These are phyloP conservation scores for Pyrochroa serraticornis DNA, from an alignment of 2,888 invertebrate species.

Conservation along the genomic window DNA sequence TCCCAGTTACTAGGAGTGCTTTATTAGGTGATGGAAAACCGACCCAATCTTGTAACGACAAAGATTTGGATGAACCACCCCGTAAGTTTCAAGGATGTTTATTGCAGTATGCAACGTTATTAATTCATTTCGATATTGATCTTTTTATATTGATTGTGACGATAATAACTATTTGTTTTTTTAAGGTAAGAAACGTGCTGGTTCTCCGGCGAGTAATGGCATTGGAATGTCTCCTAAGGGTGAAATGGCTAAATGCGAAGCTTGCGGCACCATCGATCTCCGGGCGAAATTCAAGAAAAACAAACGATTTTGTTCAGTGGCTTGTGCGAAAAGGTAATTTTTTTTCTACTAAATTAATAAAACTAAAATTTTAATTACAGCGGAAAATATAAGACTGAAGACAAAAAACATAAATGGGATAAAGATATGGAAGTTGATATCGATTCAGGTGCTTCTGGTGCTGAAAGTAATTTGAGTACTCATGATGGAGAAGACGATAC, in stretches of 20 bases:
- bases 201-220: constrained; percentile 44
- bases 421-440: constrained; percentile 57
- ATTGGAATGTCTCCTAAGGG: constrained; percentile 60
- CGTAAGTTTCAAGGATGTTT: constrained; percentile 62
- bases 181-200: constrained; percentile 63
- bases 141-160: constrained; percentile 9
- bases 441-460: constrained; percentile 56
- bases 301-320: constrained; percentile 76
- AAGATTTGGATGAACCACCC: constrained; percentile 74
- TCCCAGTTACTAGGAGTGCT: constrained; percentile 72
- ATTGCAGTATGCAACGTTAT: background rate
- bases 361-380: constrained; percentile 1
- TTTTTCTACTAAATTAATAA: background rate
- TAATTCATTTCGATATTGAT: constrained; percentile 19
- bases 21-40: constrained; percentile 56
- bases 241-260: constrained; percentile 72
- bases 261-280: constrained; percentile 72
- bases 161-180: constrained; percentile 33
- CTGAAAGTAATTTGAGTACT: constrained; percentile 57
- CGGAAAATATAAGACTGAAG: constrained; percentile 42
- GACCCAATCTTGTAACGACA: constrained; percentile 61
- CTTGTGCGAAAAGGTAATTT: constrained; percentile 68
- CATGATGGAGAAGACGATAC: constrained; percentile 55
- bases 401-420: constrained; percentile 51
- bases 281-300: constrained; percentile 73